Evolutionary conservation across 1,140 invertebrate genomes (phyloP).

Genomic region (Asbolus verrucosus): DNA sequence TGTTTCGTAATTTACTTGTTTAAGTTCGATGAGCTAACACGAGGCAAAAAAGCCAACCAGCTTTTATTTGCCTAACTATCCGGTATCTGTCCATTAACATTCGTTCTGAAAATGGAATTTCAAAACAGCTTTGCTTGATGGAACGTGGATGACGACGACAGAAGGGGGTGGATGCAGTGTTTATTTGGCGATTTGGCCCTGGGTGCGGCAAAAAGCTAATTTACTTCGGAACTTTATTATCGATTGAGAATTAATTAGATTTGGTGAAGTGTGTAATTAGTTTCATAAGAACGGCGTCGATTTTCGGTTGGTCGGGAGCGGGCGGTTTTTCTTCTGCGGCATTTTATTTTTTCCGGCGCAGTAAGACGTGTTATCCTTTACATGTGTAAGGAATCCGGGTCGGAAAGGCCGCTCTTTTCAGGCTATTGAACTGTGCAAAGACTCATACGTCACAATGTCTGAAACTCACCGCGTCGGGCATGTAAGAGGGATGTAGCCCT

Average conservation of each 20-base stretch:
- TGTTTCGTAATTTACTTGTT: too few relatives aligned
- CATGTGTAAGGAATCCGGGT: conserved; percentile 44
- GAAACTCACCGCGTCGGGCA: conserved; percentile 43
- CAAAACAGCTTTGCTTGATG: too few relatives aligned
- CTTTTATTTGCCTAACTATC: too few relatives aligned
- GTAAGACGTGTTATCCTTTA: conserved; percentile 30
- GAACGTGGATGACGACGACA: too few relatives aligned
- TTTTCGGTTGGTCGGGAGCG: conserved; percentile 6
- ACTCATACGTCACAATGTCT: conserved; percentile 49
- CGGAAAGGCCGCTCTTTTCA: conserved; percentile 44
- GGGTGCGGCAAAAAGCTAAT: conserved; percentile 31
- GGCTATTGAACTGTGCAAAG: conserved; percentile 51
- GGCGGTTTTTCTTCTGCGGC: too few relatives aligned
- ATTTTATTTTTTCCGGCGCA: conserved; percentile 17
- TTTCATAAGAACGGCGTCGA: conserved; percentile 20
- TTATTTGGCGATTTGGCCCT: neutral
- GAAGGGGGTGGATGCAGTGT: too few relatives aligned
- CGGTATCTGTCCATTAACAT: too few relatives aligned
- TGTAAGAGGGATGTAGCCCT: conserved; percentile 47
- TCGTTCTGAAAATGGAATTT: too few relatives aligned
- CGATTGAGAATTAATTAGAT: conserved; percentile 33
- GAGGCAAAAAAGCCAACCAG: too few relatives aligned
- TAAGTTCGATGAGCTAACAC: too few relatives aligned
- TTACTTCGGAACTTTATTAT: conserved; percentile 18
- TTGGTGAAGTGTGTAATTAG: conserved; percentile 34